These are phyloP conservation scores for Elephas maximus DNA, from an alignment of 2,113 vertebrate genomes.

Conservation along the genomic window DNA sequence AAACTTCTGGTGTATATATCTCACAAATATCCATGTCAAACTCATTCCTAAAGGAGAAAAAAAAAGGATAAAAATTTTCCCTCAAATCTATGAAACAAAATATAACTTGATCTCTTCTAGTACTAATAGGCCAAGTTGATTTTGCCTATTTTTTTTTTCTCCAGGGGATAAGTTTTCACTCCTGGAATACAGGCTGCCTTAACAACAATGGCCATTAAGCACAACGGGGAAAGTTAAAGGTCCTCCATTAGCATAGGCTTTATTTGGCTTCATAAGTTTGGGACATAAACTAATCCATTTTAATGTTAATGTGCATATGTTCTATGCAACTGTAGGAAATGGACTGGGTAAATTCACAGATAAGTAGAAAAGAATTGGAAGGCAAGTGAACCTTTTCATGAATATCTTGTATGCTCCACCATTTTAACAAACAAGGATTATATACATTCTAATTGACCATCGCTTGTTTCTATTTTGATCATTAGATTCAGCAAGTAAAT, in stretches of 20 bases:
- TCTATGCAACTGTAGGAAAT: slow-evolving; percentile 73
- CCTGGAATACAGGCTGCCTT: not conserved
- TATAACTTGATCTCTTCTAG: not conserved
- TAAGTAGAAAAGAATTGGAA: slow-evolving; percentile 62
- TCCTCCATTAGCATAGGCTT: slow-evolving; percentile 40
- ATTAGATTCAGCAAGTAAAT: slow-evolving; percentile 5
- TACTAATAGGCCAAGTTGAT: not conserved
- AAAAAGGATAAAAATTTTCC: not conserved
- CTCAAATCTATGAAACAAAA: slow-evolving; percentile 44
- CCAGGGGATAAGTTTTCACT: not conserved
- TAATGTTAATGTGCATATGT: slow-evolving; percentile 67
- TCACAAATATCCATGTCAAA: slow-evolving; percentile 10
- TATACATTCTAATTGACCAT: slow-evolving; percentile 38
- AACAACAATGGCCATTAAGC: slow-evolving; percentile 59
- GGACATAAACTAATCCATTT: slow-evolving; percentile 71
- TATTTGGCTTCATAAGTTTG: slow-evolving; percentile 62
- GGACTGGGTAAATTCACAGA: slow-evolving; percentile 56
- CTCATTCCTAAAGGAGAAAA: not conserved
- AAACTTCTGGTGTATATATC: not conserved
- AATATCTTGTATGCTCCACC: slow-evolving; percentile 52
- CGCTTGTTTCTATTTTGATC: slow-evolving; percentile 9
- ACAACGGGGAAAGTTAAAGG: slow-evolving; percentile 61
- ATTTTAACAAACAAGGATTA: slow-evolving; percentile 69
- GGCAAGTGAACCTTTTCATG: slow-evolving; percentile 58
- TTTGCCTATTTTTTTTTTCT: not conserved